Conservation (phyloP, 2,113 vertebrate genomes). For the Podarcis raffonei region DNA sequence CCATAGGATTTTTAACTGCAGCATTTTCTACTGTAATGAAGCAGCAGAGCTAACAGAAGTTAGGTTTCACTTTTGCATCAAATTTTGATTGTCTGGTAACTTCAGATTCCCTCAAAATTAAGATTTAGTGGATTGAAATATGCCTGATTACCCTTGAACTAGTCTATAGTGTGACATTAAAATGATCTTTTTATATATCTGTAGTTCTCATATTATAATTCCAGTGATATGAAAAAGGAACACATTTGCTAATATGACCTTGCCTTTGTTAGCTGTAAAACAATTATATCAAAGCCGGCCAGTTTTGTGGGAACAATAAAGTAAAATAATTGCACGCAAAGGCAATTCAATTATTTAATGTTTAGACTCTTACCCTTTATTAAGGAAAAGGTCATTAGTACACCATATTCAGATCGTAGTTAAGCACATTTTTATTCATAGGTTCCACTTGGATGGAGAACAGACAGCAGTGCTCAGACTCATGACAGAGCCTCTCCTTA, state of each 20-base stretch:
- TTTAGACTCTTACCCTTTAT: not conserved
- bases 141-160: slow-evolving; percentile 47
- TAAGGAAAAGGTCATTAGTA: slow-evolving; percentile 2
- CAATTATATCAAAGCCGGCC: not conserved
- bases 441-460: not conserved
- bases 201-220: slow-evolving; percentile 17
- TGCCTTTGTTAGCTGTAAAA: slow-evolving; percentile 30
- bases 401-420: not conserved
- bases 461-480: not conserved
- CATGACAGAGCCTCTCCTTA: not conserved
- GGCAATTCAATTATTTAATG: not conserved
- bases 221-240: slow-evolving; percentile 28
- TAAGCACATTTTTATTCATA: slow-evolving; percentile 8
- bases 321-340: not conserved
- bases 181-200: slow-evolving; percentile 30
- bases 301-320: slow-evolving; percentile 25
- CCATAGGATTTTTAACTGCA: not conserved
- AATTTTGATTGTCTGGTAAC: not conserved
- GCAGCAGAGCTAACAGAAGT: not conserved
- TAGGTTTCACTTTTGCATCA: slow-evolving; percentile 10
- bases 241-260: slow-evolving; percentile 10
- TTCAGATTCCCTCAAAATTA: slow-evolving; percentile 26
- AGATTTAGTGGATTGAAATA: slow-evolving; percentile 40
- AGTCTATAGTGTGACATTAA: slow-evolving; percentile 9
- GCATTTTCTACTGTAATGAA: not conserved